Evolutionary conservation across 2,797 vertebrate genomes (phyloP).

Genomic region (Pantherophis alleghaniensis): DNA sequence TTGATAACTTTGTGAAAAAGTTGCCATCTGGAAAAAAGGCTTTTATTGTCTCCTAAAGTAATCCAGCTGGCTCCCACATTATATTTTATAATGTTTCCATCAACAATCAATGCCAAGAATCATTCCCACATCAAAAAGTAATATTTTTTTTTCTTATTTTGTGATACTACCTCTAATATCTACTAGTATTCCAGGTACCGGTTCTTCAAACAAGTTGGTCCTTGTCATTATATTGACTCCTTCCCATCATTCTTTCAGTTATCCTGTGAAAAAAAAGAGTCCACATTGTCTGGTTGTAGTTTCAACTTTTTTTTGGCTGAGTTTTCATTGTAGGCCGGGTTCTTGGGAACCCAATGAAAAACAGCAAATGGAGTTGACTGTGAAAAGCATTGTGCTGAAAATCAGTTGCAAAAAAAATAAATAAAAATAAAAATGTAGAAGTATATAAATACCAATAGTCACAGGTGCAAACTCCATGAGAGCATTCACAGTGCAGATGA

Average conservation of each 20-base stretch:
- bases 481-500: background rate
- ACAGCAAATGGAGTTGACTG: background rate
- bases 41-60: background rate
- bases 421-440: background rate
- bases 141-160: background rate
- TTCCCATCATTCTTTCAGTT: background rate
- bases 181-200: background rate
- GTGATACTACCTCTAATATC: background rate
- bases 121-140: background rate
- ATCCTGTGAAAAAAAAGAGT: background rate
- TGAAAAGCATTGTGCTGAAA: background rate
- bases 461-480: background rate
- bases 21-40: background rate
- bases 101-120: background rate
- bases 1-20: background rate
- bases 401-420: background rate
- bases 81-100: background rate
- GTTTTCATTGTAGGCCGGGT: background rate
- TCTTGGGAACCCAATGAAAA: background rate
- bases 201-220: background rate
- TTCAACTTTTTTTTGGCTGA: background rate
- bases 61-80: background rate
- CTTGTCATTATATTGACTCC: background rate
- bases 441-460: background rate
- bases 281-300: background rate